Conservation (phyloP, 2,113 vertebrate species). For the Pyrgilauda ruficollis region DNA sequence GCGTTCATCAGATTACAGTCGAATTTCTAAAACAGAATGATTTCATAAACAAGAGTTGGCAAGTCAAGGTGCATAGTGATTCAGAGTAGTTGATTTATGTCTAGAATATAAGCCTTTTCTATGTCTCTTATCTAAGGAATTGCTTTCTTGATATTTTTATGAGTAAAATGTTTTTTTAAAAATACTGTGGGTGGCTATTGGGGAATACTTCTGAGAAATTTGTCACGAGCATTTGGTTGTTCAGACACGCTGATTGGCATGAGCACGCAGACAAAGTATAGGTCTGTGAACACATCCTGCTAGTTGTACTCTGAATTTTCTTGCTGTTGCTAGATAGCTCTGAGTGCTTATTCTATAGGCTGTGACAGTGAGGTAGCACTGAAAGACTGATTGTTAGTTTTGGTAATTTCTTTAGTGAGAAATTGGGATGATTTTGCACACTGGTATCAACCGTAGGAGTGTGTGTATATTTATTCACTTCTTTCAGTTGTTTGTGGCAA, state of each 20-base stretch:
- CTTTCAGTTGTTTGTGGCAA: background rate
- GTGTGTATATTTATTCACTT: background rate
- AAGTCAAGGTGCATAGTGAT: background rate
- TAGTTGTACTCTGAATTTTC: background rate
- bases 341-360: background rate
- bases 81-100: background rate
- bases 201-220: background rate
- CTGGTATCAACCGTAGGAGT: accelerated
- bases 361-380: background rate
- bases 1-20: background rate
- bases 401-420: background rate
- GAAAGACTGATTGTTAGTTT: background rate
- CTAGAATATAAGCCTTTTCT: background rate
- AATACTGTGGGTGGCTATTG: background rate
- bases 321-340: background rate
- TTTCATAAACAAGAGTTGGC: background rate
- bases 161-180: background rate
- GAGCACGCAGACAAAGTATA: background rate
- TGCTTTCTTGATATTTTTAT: background rate
- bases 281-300: background rate
- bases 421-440: background rate
- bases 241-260: background rate
- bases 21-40: background rate
- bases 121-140: background rate
- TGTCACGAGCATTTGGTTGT: background rate